Evolutionary conservation across 1,140 invertebrate genomes (phyloP).

Genomic region (Oncopodura yosiiana): DNA sequence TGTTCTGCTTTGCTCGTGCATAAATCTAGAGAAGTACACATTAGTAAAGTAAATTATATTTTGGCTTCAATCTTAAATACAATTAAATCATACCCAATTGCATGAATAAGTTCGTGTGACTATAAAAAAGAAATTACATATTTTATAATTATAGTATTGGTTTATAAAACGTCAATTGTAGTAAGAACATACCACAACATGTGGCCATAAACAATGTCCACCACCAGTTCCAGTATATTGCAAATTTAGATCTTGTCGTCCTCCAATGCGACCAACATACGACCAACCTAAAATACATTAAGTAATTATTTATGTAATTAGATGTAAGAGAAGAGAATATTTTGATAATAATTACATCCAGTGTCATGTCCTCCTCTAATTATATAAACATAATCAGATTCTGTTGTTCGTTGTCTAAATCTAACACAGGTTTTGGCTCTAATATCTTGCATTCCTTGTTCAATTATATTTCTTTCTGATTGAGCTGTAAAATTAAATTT

Average conservation of each 20-base stretch:
- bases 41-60: too few species aligned
- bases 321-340: too few species aligned
- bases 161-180: too few species aligned
- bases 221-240: neutral
- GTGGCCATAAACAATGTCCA: constrained; percentile 41
- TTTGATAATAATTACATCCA: too few species aligned
- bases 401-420: neutral
- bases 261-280: constrained; percentile 37
- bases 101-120: constrained; percentile 50
- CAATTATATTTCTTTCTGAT: neutral
- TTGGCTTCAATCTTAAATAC: too few species aligned
- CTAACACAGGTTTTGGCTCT: neutral
- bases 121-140: too few species aligned
- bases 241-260: constrained; percentile 36
- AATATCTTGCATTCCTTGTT: constrained; percentile 8
- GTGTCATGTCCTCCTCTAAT: constrained; percentile 40
- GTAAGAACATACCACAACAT: too few species aligned
- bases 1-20: constrained; percentile 48
- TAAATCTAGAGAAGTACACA: too few species aligned
- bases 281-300: too few species aligned
- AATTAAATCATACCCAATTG: constrained; percentile 46
- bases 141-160: too few species aligned
- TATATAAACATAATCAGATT: constrained; percentile 13
- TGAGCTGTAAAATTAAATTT: neutral
- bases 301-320: too few species aligned